Conservation (phyloP, 2,113 vertebrate species). For the Tenebrosternarchus preto region DNA sequence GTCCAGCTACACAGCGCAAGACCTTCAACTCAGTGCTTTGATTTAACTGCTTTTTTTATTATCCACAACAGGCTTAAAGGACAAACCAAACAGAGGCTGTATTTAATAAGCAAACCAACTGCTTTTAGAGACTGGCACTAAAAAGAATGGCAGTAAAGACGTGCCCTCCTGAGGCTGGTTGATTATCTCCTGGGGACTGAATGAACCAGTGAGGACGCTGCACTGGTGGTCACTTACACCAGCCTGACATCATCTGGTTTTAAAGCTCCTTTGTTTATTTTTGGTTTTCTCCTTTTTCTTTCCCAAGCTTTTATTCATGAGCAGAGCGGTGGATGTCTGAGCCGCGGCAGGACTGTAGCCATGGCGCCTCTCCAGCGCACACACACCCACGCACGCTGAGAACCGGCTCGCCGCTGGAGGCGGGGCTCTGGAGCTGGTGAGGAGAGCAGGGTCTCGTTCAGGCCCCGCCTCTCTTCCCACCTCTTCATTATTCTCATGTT, state of each 20-base stretch:
- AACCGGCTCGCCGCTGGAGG: too few relatives aligned
- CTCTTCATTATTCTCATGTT: too few relatives aligned
- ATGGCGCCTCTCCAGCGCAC: too few relatives aligned
- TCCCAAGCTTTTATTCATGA: not conserved
- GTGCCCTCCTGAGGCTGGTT: not conserved
- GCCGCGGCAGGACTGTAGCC: not conserved
- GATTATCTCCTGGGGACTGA: not conserved
- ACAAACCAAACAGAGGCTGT: not conserved
- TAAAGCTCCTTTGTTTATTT: not conserved
- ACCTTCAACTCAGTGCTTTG: slow-evolving; percentile 2
- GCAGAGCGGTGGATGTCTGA: not conserved
- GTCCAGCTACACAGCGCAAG: slow-evolving; percentile 8
- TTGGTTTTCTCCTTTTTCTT: not conserved
- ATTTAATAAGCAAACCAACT: slow-evolving; percentile 8
- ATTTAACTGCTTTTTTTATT: slow-evolving; percentile 27
- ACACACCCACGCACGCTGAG: too few relatives aligned
- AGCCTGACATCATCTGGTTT: not conserved
- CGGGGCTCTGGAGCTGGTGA: too few relatives aligned
- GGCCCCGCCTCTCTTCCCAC: too few relatives aligned
- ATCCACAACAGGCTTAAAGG: slow-evolving; percentile 10
- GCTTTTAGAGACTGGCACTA: not conserved
- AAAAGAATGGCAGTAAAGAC: not conserved
- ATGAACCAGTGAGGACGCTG: not conserved
- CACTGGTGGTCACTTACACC: not conserved
- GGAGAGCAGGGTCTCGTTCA: too few relatives aligned